Conservation (phyloP, 1,140 invertebrate genomes). For the Trichogramma pretiosum region DNA sequence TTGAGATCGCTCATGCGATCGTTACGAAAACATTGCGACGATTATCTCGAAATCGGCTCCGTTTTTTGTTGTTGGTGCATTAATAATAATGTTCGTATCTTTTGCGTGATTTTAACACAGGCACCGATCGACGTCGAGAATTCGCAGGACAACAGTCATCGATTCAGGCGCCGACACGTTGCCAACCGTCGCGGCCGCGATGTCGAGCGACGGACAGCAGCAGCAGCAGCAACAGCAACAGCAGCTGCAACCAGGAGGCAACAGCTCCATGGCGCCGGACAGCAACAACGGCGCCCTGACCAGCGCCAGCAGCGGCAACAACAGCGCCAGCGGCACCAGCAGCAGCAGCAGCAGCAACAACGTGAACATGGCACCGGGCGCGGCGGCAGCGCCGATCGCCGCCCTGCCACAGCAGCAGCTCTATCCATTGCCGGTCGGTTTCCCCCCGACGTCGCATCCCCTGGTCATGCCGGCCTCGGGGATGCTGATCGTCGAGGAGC, state of each 20-base stretch:
- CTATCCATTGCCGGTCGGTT: too few relatives aligned
- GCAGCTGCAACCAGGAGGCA: slow-evolving; percentile 32
- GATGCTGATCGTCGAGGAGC: too few relatives aligned
- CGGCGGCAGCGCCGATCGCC: too few relatives aligned
- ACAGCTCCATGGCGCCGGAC: slow-evolving; percentile 35
- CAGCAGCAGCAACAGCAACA: not conserved
- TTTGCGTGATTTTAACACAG: slow-evolving; percentile 21
- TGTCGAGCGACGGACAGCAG: slow-evolving; percentile 22
- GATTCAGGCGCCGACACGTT: slow-evolving; percentile 32
- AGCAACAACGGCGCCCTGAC: slow-evolving; percentile 35
- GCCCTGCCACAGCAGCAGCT: too few relatives aligned
- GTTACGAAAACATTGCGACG: too few relatives aligned
- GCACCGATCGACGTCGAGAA: slow-evolving; percentile 53
- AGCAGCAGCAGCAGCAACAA: slow-evolving; percentile 6
- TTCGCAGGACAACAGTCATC: slow-evolving; percentile 42
- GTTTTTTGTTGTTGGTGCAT: too few relatives aligned
- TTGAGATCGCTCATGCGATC: too few relatives aligned
- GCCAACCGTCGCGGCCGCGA: slow-evolving; percentile 29
- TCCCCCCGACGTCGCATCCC: too few relatives aligned
- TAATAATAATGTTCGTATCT: too few relatives aligned
- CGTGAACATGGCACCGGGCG: not conserved
- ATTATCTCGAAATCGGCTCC: too few relatives aligned
- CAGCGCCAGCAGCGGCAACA: slow-evolving; percentile 18
- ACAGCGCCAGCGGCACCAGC: slow-evolving; percentile 26
- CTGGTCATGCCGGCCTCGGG: too few relatives aligned